Percentiles rank a stretch among this genome's conserved stretches.
Conservation (phyloP, 2,888 invertebrate species). For the Acleris holmiana region DNA sequence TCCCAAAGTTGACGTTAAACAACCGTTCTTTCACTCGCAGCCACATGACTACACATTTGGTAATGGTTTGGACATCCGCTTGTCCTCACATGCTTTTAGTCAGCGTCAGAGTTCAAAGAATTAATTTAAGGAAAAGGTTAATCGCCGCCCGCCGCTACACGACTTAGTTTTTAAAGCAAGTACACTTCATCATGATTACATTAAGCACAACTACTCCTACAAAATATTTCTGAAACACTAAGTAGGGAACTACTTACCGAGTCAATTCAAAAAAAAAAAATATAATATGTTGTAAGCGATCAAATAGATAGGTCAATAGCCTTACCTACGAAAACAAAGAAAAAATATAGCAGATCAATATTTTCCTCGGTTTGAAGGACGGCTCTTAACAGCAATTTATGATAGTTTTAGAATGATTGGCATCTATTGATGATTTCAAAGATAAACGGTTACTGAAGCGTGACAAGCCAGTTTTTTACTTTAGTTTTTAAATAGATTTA, state of each 20-base stretch:
- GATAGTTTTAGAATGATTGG: slow-evolving; percentile 48
- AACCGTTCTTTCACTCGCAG: slow-evolving; percentile 54
- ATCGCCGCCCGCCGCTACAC: slow-evolving; percentile 25
- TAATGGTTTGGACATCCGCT: slow-evolving; percentile 74
- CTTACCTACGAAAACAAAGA: neutral
- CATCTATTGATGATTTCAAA: slow-evolving; percentile 59
- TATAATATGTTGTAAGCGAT: too few species aligned
- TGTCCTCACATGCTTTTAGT: slow-evolving; percentile 58
- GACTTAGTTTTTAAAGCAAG: slow-evolving; percentile 14
- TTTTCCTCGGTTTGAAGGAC: slow-evolving; percentile 11
- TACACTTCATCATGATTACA: neutral
- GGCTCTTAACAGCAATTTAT: slow-evolving; percentile 26
- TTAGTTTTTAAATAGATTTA: slow-evolving; percentile 59
- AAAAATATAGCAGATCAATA: neutral
- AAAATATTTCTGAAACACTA: neutral
- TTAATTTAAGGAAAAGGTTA: slow-evolving; percentile 62
- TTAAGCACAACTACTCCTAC: neutral
- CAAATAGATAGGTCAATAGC: neutral
- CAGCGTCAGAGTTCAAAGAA: slow-evolving; percentile 67
- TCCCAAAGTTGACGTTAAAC: slow-evolving; percentile 30
- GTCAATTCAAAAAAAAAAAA: too few species aligned
- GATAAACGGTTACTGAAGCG: slow-evolving; percentile 50
- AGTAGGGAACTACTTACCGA: too few species aligned
- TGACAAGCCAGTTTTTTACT: slow-evolving; percentile 48
- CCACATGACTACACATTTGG: slow-evolving; percentile 69